Evolutionary conservation across 1,140 invertebrate species (phyloP).

Genomic region (Pteromalus puparum): DNA sequence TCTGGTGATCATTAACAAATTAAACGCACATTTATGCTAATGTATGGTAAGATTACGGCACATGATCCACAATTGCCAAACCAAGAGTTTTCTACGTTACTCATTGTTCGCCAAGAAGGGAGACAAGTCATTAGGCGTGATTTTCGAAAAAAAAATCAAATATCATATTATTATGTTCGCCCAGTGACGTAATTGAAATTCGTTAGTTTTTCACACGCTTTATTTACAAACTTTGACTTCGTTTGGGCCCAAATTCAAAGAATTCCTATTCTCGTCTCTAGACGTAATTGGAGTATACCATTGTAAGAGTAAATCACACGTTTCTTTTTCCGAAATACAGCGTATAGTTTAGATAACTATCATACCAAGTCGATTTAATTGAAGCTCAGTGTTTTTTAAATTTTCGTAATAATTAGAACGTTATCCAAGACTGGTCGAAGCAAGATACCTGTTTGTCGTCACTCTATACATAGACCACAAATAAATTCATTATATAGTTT

Average conservation of each 20-base stretch:
- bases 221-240: constrained; percentile 26
- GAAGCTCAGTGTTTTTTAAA: background rate
- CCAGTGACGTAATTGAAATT: constrained; percentile 14
- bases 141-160: constrained; percentile 2
- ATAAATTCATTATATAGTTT: background rate
- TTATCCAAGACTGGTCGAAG: background rate
- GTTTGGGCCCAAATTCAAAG: background rate
- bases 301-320: constrained; percentile 37
- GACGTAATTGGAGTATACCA: constrained; percentile 22
- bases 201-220: constrained; percentile 42
- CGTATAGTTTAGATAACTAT: background rate
- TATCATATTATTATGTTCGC: constrained; percentile 8
- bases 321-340: background rate
- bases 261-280: background rate
- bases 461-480: background rate
- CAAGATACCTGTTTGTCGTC: background rate
- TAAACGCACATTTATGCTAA: background rate
- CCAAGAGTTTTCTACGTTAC: background rate
- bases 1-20: constrained; percentile 8
- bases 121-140: background rate
- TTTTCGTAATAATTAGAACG: background rate
- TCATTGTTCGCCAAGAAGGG: background rate
- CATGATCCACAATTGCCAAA: constrained; percentile 19
- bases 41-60: background rate
- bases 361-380: background rate